These are phyloP conservation scores for Heliornis fulica DNA, from an alignment of 2,113 vertebrate species.

Conservation along the genomic window DNA sequence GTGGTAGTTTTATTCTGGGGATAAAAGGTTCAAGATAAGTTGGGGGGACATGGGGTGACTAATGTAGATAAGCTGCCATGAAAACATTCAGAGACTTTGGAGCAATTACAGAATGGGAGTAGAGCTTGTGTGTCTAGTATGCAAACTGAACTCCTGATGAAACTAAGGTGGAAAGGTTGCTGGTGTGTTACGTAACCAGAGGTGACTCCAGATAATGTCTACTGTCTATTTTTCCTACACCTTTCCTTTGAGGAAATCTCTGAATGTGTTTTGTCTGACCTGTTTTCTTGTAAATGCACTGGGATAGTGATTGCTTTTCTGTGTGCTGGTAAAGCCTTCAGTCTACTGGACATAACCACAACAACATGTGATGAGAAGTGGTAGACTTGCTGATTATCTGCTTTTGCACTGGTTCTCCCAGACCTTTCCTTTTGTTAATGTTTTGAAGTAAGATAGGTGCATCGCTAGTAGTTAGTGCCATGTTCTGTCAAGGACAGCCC, in stretches of 20 bases:
- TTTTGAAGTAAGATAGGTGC: not conserved
- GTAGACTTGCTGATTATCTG: not conserved
- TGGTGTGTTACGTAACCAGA: not conserved
- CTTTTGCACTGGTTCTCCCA: not conserved
- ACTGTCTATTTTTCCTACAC: not conserved
- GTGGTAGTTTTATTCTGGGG: not conserved
- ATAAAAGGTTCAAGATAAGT: not conserved
- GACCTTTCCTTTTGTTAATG: not conserved
- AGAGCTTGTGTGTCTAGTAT: not conserved
- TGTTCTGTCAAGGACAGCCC: not conserved
- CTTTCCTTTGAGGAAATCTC: not conserved
- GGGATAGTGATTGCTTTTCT: not conserved
- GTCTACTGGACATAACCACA: not conserved
- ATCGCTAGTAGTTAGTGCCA: not conserved
- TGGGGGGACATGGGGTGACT: not conserved
- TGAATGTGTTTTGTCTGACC: not conserved
- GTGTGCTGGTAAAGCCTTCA: not conserved
- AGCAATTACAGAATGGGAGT: not conserved
- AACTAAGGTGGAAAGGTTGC: not conserved
- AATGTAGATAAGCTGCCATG: not conserved
- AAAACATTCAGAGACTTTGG: not conserved
- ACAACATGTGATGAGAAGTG: not conserved
- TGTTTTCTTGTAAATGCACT: not conserved
- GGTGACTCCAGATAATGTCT: not conserved
- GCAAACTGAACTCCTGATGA: not conserved